Percentiles rank a stretch among this genome's conserved stretches.
These are phyloP conservation scores for Stenichneumon culpator DNA, from an alignment of 2,888 invertebrate species.

Conservation along the genomic window DNA sequence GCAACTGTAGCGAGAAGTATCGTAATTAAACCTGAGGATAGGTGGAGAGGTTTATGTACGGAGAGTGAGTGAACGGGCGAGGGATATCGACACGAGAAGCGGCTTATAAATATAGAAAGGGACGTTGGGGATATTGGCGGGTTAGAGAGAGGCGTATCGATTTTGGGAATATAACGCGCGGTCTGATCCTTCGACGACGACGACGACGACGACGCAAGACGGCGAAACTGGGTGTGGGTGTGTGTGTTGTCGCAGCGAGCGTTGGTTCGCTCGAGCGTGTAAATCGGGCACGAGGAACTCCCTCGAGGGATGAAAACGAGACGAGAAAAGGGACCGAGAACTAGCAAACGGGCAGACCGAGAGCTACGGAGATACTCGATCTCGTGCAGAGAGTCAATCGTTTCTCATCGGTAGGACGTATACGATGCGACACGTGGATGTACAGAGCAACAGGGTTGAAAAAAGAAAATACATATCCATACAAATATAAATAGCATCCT, in stretches of 20 bases:
- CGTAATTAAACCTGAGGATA: conserved; percentile 32
- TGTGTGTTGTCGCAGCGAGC: conserved; percentile 12
- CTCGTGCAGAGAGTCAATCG: conserved; percentile 13
- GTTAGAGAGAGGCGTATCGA: conserved; percentile 29
- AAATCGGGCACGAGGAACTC: conserved; percentile 47
- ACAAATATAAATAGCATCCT: neutral
- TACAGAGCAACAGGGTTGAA: conserved; percentile 2
- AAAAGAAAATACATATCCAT: conserved; percentile 8
- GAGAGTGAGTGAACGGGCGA: neutral
- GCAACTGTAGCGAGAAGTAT: conserved; percentile 48
- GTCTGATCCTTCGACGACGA: conserved; percentile 23
- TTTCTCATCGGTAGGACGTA: neutral
- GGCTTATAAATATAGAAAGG: conserved; percentile 42
- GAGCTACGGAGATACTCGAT: conserved; percentile 32
- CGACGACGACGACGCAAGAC: conserved; percentile 8
- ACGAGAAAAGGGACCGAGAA: neutral
- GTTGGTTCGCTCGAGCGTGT: conserved; percentile 29
- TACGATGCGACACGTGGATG: conserved; percentile 4
- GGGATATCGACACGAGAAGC: conserved; percentile 26
- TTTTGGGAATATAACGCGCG: conserved; percentile 32
- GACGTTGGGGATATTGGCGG: conserved; percentile 10
- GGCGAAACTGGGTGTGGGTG: neutral
- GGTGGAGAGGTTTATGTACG: neutral
- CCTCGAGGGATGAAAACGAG: conserved; percentile 18
- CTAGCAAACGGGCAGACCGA: conserved; percentile 11